Conservation (phyloP, 1,140 invertebrate genomes). For the Ptiloglossa arizonensis region DNA sequence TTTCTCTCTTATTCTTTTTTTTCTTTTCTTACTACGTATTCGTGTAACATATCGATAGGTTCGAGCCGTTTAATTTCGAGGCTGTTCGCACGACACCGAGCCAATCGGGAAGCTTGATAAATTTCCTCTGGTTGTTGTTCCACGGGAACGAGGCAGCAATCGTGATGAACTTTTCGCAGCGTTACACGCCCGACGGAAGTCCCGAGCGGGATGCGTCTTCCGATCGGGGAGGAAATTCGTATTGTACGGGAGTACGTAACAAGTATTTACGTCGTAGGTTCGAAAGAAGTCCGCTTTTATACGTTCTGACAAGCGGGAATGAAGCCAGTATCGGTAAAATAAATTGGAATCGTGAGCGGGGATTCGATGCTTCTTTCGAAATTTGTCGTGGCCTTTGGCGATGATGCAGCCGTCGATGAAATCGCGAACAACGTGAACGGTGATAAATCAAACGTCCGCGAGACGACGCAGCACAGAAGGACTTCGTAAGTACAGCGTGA, state of each 20-base stretch:
- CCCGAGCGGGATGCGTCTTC: background rate
- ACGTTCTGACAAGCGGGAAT: background rate
- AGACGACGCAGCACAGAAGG: background rate
- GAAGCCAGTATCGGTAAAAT: constrained; percentile 15
- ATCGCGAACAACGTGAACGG: constrained; percentile 3
- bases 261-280: constrained; percentile 20
- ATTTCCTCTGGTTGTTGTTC: background rate
- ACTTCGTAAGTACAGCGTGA: background rate
- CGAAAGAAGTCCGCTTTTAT: constrained; percentile 8
- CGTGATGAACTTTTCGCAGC: background rate
- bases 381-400: constrained; percentile 15
- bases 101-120: background rate
- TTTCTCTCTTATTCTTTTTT: too few relatives aligned
- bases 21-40: too few relatives aligned
- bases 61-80: too few relatives aligned
- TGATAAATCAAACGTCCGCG: constrained; percentile 32
- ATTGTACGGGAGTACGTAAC: constrained; percentile 15
- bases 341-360: constrained; percentile 40
- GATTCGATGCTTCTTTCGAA: constrained; percentile 35
- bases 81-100: background rate
- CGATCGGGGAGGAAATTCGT: background rate
- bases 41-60: too few relatives aligned
- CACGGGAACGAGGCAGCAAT: background rate
- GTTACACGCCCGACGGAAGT: background rate
- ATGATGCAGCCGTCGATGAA: constrained; percentile 8